These are phyloP conservation scores for Chloropsis cyanopogon DNA, from an alignment of 2,113 vertebrate genomes.

Conservation along the genomic window DNA sequence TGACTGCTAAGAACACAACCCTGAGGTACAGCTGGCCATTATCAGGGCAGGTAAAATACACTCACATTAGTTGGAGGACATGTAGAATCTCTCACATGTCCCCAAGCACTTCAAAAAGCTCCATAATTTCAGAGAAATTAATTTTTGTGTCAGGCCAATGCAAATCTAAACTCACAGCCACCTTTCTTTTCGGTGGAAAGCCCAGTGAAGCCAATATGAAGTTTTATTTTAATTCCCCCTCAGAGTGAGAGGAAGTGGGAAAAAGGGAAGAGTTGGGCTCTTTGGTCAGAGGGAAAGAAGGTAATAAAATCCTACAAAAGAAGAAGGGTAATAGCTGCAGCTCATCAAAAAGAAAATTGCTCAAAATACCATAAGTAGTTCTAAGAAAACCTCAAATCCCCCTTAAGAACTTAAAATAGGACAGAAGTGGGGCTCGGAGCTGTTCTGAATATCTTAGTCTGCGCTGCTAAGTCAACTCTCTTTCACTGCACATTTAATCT, in stretches of 20 bases:
- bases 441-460: background rate
- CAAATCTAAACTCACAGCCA: background rate
- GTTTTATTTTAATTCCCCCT: background rate
- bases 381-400: constrained; percentile 28
- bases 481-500: background rate
- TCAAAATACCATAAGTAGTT: background rate
- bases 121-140: background rate
- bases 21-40: background rate
- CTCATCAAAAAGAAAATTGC: background rate
- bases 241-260: background rate
- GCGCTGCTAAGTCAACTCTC: background rate
- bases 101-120: background rate
- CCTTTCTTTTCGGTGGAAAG: background rate
- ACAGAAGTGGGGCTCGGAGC: background rate
- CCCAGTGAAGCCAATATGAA: background rate
- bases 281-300: background rate
- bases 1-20: background rate
- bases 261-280: background rate
- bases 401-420: background rate
- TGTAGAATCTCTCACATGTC: background rate
- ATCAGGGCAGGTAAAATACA: background rate
- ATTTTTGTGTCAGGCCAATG: background rate
- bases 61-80: background rate
- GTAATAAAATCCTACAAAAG: background rate
- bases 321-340: background rate